Evolutionary conservation across 2,888 invertebrate genomes (phyloP).

Genomic region (Meta bourneti): DNA sequence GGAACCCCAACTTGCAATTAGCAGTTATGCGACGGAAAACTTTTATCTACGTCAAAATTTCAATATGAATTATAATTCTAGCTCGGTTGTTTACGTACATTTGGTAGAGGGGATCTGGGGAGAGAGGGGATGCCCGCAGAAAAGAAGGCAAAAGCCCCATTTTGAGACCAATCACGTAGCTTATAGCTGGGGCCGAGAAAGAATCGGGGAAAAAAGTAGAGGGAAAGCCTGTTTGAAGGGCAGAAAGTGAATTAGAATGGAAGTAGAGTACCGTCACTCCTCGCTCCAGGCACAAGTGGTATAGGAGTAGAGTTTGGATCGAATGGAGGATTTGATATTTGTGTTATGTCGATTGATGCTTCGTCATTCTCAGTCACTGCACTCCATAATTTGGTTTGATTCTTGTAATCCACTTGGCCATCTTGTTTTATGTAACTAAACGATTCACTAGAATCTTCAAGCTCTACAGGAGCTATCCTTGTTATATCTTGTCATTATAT

Average conservation of each 20-base stretch:
- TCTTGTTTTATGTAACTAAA: neutral
- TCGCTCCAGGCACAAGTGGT: conserved; percentile 7
- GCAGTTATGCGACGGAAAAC: conserved; percentile 63
- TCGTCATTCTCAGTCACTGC: no score
- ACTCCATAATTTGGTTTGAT: neutral
- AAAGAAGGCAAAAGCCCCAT: conserved; percentile 57
- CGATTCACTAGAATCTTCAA: neutral
- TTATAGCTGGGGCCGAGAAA: conserved; percentile 43
- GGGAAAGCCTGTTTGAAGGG: conserved; percentile 47
- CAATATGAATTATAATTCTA: conserved; percentile 70
- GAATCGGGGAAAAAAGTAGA: conserved; percentile 38
- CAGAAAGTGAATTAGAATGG: conserved; percentile 56
- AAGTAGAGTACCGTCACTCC: conserved; percentile 19
- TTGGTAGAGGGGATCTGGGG: neutral
- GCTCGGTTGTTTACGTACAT: conserved; percentile 50
- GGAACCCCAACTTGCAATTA: conserved; percentile 55
- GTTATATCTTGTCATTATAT: no score
- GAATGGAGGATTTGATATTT: no score
- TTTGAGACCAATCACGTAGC: conserved; percentile 51
- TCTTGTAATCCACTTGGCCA: neutral
- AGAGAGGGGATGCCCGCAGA: neutral
- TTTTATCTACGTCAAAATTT: conserved; percentile 71
- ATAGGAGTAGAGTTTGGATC: neutral
- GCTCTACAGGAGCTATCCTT: no score
- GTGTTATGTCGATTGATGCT: no score